Base-by-base conservation (phyloP, 2,113 vertebrate species). In the Ageneiosus marmoratus region DNA sequence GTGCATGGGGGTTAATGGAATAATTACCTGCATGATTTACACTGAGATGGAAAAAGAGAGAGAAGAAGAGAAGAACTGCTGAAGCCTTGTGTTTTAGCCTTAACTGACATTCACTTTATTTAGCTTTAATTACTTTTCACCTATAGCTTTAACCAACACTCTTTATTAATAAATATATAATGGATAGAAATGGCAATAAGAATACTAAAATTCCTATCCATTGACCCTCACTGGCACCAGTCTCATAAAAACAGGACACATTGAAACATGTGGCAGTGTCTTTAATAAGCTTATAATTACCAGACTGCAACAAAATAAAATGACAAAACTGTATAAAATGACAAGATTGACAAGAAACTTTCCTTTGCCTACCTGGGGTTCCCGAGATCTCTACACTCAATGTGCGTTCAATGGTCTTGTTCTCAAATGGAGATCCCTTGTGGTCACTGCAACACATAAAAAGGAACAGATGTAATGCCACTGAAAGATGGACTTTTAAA, bases 361-460 rank as follows among this genome's bases (percentile, higher is more conserved):
- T 16, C 2, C 7, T 34, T 20, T 32, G 32, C 95, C 96, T 93
- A 99, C 98, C 98, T 97, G 98, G 97, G 95, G 98, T 99, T 97
- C 98, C 97, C 96, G 97, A 97, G 95, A 99, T 97, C 96, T 99
- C 98, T 96, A 99, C 97, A 95, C 96, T 99, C 95, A 99, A 95
- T 95, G 97, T 97, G 96, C 96, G 95, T 95, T 99, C 98, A 97
- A 96, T 98, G 96, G 96, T 96, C 97, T 99, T 99, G 96, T 96
- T 99, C 95, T 99, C 98, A 99, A 98, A 99, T 95, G 97, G 96
- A 96, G 98, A 98, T 98, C 97, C 96, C 95, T 98, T 99, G 95
- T 96, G 95, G 95, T 98, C 97, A 97, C 98, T 99, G 96, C 90
- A 99, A 99, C 95, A 98, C 95, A 98, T 93, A 93, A 95, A 95